These are phyloP conservation scores for Bucorvus abyssinicus DNA, from an alignment of 2,797 vertebrate genomes.

Conservation along the genomic window DNA sequence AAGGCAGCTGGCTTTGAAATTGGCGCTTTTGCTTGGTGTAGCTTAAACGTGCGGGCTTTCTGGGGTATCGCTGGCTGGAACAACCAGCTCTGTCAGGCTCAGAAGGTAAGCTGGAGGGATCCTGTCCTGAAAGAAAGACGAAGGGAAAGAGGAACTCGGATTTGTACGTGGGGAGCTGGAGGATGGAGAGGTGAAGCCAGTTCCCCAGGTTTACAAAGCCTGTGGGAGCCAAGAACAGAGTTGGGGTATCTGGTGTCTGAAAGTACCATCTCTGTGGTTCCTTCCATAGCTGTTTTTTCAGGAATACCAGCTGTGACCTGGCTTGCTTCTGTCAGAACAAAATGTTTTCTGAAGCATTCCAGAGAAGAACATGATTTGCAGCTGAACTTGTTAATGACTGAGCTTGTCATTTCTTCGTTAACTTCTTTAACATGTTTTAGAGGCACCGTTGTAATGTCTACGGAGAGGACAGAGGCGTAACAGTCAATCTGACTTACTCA, in stretches of 20 bases:
- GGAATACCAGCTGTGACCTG: background rate
- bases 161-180: background rate
- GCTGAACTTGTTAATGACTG: background rate
- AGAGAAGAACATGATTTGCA: background rate
- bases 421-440: background rate
- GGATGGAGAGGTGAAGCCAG: background rate
- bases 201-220: background rate
- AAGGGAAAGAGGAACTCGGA: background rate
- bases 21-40: background rate
- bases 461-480: background rate
- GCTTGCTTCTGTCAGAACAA: background rate
- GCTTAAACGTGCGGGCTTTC: background rate
- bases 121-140: background rate
- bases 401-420: background rate
- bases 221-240: background rate
- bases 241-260: background rate
- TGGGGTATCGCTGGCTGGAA: background rate
- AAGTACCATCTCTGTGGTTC: background rate
- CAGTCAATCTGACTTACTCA: slow-evolving; percentile 2
- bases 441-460: background rate
- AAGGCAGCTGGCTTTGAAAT: background rate
- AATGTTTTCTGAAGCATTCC: background rate
- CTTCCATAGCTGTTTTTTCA: background rate
- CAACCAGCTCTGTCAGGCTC: background rate
- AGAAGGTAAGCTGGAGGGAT: background rate